phyloP scores from a whole-genome alignment of 35 echinoderm and acorn worm species.

The Patiria miniata region DNA sequence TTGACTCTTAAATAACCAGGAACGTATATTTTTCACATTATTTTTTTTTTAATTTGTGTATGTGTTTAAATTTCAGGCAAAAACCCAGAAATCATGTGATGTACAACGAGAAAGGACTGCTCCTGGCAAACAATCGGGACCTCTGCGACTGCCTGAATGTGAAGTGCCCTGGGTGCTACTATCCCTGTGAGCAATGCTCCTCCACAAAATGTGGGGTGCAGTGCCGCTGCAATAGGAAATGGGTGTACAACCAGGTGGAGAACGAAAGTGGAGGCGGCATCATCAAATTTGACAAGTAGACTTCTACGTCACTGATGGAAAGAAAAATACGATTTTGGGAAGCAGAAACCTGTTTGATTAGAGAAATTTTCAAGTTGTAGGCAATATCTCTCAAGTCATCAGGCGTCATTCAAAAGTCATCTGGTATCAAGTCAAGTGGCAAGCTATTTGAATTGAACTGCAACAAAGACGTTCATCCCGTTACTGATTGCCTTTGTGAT shows the following conservation, averaged over 20 bases:
- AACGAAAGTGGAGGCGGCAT: constrained; percentile 54
- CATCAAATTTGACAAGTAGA: neutral
- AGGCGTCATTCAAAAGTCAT: no score
- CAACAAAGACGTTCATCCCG: no score
- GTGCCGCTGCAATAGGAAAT: constrained; percentile 89
- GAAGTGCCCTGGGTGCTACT: constrained; percentile 89
- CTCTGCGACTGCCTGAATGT: constrained; percentile 87
- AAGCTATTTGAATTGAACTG: no score
- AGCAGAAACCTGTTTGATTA: no score
- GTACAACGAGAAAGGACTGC: constrained; percentile 79
- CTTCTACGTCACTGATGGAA: neutral
- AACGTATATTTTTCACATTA: no score
- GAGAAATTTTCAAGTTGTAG: no score
- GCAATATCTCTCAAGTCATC: no score
- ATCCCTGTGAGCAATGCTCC: constrained; percentile 78
- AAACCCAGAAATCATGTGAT: constrained; percentile 47
- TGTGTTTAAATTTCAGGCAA: constrained; percentile 1
- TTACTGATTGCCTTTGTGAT: no score
- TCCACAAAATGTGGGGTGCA: constrained; percentile 83
- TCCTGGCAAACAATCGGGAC: constrained; percentile 55
- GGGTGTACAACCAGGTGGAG: constrained; percentile 92
- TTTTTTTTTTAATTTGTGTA: no score
- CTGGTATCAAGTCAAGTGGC: no score
- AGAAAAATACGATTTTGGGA: no score
- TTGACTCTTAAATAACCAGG: no score